Evolutionary conservation across 53 echinoderm and acorn worm genomes (phyloP), one percentile per base, ranked within the genome.

Genomic region (Zoroaster sp.): DNA sequence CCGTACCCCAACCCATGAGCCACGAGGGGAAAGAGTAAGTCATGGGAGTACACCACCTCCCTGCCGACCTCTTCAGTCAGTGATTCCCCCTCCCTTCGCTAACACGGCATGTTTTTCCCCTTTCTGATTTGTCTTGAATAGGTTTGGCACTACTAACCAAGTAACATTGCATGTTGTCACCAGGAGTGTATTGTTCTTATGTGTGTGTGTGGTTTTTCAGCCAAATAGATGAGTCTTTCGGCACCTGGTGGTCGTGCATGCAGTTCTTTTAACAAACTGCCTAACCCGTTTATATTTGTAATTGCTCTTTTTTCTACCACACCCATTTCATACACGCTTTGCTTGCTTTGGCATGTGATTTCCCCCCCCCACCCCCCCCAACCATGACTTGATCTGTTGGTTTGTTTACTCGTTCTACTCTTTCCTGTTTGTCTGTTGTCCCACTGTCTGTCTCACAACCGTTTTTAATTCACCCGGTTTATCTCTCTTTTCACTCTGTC

Each of bases 11-110:
- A 51, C 99, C 99, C 18, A 93, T 91, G 44, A 91, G 94, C 75
- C 99, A 99, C 49, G 99, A 99, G 91, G 96, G 92, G 66, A 96
- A 99, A 94, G 99, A 99, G 99, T 99, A 99, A 99, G 99, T 99
- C 70, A 23, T 25, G 63, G 63, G 28, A 11, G 28, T 28, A 21
- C 23, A 53, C 5, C 53, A 4, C 53, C 47, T 23, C 9, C 55
- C 25, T 55, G 55, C 25, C 23, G 63, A 59, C 28, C 63, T n/a
- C 63, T 1, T 25, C 63, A 1, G 63, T 7, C 28, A 23, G 59
- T 59, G 63, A 25, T 8, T 25, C 63, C 28, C 12, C 1, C 12
- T 12, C 1, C 1, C 45, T 0, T 12, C 6, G 23, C 53, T 59
- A 59, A 59, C 63, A 8, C 54, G 30, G 63, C 63, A 59, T 59